Evolutionary conservation across 1,140 invertebrate species (phyloP), one percentile per base, ranked within the genome.

Genomic region (Chironomus striatipennis): DNA sequence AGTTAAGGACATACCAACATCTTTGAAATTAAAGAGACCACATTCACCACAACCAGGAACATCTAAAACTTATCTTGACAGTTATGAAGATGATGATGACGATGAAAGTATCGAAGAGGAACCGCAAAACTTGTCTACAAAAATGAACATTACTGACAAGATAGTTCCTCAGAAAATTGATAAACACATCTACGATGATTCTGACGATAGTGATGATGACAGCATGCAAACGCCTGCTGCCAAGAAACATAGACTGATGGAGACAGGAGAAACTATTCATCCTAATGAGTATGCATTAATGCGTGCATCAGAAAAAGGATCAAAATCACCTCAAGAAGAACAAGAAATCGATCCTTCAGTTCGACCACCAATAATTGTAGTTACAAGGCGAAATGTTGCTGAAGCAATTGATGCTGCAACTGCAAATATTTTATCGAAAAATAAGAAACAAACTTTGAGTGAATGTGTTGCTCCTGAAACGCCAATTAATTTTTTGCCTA

Each of bases 301-400:
- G 6, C 15, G 17, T 18, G 9, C 5, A 70, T 70, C 65, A 20
- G 18, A 10, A 18, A 70, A 70, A 70, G 18, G 18, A 34, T 34
- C 24, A 5, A 34, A 34, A 34, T 34, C 24, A 34, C 24, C 17
- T 70, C n/a, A 20, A 18, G n/a, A 15, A 10, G 79, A 80, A 74
- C 77, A 77, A 70, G 77, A 70, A 18, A 21, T 70, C 20, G 65
- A 70, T 18, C 65, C 65, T 18, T 70, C 80, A 5, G 80, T 82
- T 65, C 79, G 88, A 65, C 65, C 65, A 20, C 88, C 88, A 4
- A 88, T 89, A 76, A 89, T 90, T 73, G 90, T 90, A 76, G 88
- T 90, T 12, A 88, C 88, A 1, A 86, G 87, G 47, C 83, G 84
- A 76, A 87, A 87, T 79, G 80, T 79, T 64, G 79, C 81, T 5